These are phyloP conservation scores for Meiosimyza decipiens DNA, from an alignment of 2,888 invertebrate genomes.

Conservation along the genomic window DNA sequence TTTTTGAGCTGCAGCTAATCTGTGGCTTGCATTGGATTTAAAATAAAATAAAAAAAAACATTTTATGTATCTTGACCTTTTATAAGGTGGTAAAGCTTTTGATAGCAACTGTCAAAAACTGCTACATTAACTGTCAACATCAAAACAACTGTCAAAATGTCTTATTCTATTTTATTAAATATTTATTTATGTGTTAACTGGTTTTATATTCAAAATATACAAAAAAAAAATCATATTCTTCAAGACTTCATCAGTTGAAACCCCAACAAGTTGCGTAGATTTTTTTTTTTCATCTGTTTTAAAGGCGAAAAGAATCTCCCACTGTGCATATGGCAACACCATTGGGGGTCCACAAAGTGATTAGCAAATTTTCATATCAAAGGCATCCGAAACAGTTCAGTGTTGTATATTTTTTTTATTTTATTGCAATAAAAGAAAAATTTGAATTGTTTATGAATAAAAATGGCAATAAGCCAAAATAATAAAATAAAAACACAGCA, in stretches of 20 bases:
- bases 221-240: not conserved
- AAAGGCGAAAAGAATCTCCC: constrained; percentile 21
- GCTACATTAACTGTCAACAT: constrained; percentile 30
- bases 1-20: too few species aligned
- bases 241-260: constrained; percentile 1
- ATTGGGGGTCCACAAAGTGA: constrained; percentile 29
- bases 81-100: not conserved
- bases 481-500: too few species aligned
- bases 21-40: too few species aligned
- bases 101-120: constrained; percentile 22
- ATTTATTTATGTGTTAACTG: constrained; percentile 8
- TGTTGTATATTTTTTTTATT: not conserved
- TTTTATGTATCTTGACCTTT: too few species aligned
- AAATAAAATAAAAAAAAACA: too few species aligned
- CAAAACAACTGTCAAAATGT: constrained; percentile 22
- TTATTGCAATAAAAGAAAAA: not conserved
- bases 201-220: too few species aligned
- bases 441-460: too few species aligned
- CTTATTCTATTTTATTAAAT: constrained; percentile 1
- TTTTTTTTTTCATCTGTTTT: not conserved
- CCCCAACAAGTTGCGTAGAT: not conserved
- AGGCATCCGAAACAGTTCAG: constrained; percentile 11
- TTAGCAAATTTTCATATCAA: constrained; percentile 22
- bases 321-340: constrained; percentile 28
- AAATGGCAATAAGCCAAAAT: too few species aligned